phyloP scores from a whole-genome alignment of 2,797 vertebrate genomes.

The Notolepis coatsorum region DNA sequence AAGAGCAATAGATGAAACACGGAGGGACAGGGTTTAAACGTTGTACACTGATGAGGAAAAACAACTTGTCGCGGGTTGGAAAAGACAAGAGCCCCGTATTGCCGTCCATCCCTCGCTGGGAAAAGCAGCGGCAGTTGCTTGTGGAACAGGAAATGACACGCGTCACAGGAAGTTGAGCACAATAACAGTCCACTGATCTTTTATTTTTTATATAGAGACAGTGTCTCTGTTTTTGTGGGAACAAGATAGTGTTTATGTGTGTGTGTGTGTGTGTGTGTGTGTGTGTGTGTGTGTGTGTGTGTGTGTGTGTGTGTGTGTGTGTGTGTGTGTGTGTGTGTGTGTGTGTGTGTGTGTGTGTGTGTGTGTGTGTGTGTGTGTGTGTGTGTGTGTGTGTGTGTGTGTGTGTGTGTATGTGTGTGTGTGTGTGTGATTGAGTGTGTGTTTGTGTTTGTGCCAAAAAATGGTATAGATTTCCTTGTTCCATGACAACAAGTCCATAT shows the following conservation, averaged over 20 bases:
- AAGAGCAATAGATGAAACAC: background rate
- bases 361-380: background rate
- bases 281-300: slow-evolving; percentile 32
- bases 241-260: slow-evolving; percentile 46
- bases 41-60: no score
- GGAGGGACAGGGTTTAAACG: background rate
- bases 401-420: slow-evolving; percentile 10
- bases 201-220: slow-evolving; percentile 56
- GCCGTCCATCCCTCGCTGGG: slow-evolving; percentile 32
- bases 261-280: background rate
- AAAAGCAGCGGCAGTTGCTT: slow-evolving; percentile 54
- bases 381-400: slow-evolving; percentile 30
- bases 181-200: slow-evolving; percentile 71
- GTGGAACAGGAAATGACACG: slow-evolving; percentile 67
- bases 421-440: no score
- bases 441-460: slow-evolving; percentile 51
- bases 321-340: background rate
- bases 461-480: slow-evolving; percentile 61
- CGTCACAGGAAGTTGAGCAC: slow-evolving; percentile 71
- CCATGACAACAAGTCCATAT: slow-evolving; percentile 63
- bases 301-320: slow-evolving; percentile 9
- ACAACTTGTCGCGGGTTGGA: slow-evolving; percentile 7
- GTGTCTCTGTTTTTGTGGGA: slow-evolving; percentile 60
- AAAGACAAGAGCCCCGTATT: slow-evolving; percentile 11
- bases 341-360: background rate